Base-by-base conservation (phyloP, 2,888 invertebrate genomes). In the Heliconius ethilla region DNA sequence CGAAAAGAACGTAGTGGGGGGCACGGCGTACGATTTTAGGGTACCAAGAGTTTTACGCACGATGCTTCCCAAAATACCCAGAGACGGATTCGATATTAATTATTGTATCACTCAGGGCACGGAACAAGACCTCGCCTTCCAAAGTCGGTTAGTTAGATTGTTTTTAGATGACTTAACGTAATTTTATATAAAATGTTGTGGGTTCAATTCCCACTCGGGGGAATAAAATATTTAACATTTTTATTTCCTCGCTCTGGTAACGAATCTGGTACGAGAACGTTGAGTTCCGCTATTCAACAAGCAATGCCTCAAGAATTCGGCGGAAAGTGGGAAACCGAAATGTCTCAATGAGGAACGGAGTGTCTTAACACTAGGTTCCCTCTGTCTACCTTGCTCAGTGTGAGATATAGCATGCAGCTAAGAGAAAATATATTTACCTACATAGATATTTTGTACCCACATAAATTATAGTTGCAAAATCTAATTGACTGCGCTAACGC, bases 71-170 rank as follows among this genome's bases (percentile, higher is more conserved):
- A 94, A 96, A 84, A 95, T 97, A 77, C 96, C 96, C 0, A 92
- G 95, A 37, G 96, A 95, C 29, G 98, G 98, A 3, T 98, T 96
- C 86, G 98, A 98, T 89, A 94, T 97, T 83, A 98, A 98, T 89
- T 98, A 96, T 87, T 98, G 98, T 86, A 88, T 98, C 51, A 96
- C 95, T 5, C 95, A 95, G 82, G 95, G 94, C n/a, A 92, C 91
- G 1, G 90, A 93, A 9, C 95, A 95, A 82, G 95, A 93, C 67
- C 85, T 95, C 45, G 94, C 95, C 3, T 96, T 96, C 82, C 95
- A 97, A 55, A 96, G 96, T 27, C 94, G 95, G 95, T 96, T 87
- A 86, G 77, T n/a, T 27, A 27, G 37, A 69, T 37, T n/a, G 10
- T 59, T 59, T 59, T n/a, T 59, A n/a, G 10, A 59, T 59, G 59